Percentiles rank a stretch among this genome's conserved stretches.
These are phyloP conservation scores for Typhlichthys eigenmanni DNA, from an alignment of 2,797 vertebrate species.

Conservation along the genomic window DNA sequence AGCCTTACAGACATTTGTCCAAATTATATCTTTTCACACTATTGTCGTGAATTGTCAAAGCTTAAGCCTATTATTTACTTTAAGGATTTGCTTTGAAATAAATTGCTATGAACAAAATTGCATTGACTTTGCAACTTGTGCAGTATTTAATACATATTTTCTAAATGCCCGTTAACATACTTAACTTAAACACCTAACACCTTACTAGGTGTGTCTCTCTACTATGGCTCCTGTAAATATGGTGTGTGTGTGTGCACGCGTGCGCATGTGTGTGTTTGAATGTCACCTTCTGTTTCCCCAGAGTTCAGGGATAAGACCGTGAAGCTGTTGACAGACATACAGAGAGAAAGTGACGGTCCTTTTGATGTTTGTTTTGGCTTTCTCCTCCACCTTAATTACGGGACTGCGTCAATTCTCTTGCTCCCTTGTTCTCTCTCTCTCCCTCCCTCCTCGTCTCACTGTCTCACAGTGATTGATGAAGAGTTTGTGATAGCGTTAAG, in stretches of 20 bases:
- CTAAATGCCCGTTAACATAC: too few species aligned
- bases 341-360: conserved; percentile 3
- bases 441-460: conserved; percentile 22
- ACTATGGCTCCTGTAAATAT: too few species aligned
- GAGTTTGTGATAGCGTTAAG: conserved; percentile 29
- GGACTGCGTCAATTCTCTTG: conserved; percentile 26
- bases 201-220: too few species aligned
- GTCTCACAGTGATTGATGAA: conserved; percentile 50
- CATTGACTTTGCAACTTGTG: too few species aligned
- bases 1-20: too few species aligned
- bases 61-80: too few species aligned
- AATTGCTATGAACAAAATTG: too few species aligned
- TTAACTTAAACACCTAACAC: too few species aligned
- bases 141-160: too few species aligned
- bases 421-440: conserved; percentile 11
- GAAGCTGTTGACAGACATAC: conserved; percentile 17
- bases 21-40: too few species aligned
- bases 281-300: background rate
- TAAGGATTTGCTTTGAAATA: too few species aligned
- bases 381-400: conserved; percentile 40
- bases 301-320: conserved; percentile 10
- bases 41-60: too few species aligned
- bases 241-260: background rate
- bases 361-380: conserved; percentile 51
- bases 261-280: background rate